Base-by-base conservation (phyloP, 2,888 invertebrate species). In the Pachydiplax longipennis region DNA sequence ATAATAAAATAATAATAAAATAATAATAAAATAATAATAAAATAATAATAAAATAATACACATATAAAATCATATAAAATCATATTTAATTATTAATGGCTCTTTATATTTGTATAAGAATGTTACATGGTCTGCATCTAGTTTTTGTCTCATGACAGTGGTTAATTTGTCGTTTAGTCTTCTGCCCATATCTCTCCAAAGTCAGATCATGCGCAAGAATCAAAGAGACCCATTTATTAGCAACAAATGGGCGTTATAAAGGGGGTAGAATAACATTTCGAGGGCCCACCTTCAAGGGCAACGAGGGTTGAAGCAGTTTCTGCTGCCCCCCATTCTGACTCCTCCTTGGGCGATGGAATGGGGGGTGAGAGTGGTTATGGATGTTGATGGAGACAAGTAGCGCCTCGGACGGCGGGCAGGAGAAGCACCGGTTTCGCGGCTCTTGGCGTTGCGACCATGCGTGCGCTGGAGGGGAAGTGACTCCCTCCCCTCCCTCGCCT, bases 371-470 rank as follows among this genome's bases (percentile, higher is more conserved):
- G 40, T 83, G 83, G 83, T 83, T 83, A 58, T 83, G 58, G 58
- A 83, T 83, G 83, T 58, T 58, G 53, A 31, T 12, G 87, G 40
- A 18, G 37, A 40, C 61, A 12, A n/a, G 58, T 31, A 87, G 61
- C 87, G 87, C 87, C 87, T 37, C 87, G 37, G 61, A 87, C 87
- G 87, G n/a, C 87, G 61, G 87, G 35, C 37, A 10, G 37, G 65
- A 87, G 87, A 87, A 65, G 65, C 40, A 61, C 87, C 61, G 61
- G 61, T 87, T 87, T 65, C 61, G 61, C 61, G 87, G 61, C 65
- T 65, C 65, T 58, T 58, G 83, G 83, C 83, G 83, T 83, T 83
- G 83, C 58, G 83, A 53, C 53, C 58, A 31, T 83, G 83, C 87
- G 87, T 87, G 87, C 87, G 87, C 87, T 37, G 58, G 83, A 58